These are phyloP conservation scores for Epinotia brunnichana DNA, from an alignment of 2,888 invertebrate genomes.

Conservation along the genomic window DNA sequence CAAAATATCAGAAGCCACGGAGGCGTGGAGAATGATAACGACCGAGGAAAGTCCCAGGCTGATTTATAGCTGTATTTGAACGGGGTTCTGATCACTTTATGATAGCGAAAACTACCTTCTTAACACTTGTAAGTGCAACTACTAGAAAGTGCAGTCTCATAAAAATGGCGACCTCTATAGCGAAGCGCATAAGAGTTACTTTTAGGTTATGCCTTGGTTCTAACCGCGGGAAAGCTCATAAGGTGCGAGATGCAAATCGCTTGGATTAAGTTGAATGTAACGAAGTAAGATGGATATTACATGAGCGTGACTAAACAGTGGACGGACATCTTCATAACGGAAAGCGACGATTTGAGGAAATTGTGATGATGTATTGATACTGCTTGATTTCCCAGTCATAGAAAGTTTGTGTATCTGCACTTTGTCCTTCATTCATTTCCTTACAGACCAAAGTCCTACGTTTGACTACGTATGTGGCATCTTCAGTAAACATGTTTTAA, in stretches of 20 bases:
- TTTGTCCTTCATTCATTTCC: background rate
- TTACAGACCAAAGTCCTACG: background rate
- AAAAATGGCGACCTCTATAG: conserved; percentile 16
- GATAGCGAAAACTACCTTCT: conserved; percentile 73
- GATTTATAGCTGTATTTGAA: conserved; percentile 76
- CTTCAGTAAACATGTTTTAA: background rate
- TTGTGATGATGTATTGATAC: conserved; percentile 39
- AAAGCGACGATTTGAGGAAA: conserved; percentile 36
- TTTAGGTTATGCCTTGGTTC: background rate
- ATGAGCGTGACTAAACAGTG: conserved; percentile 58
- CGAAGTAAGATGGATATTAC: conserved; percentile 57
- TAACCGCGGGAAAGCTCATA: conserved; percentile 71
- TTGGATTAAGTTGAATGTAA: conserved; percentile 66
- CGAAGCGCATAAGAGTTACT: conserved; percentile 4
- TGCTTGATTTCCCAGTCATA: conserved; percentile 7
- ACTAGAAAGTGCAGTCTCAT: conserved; percentile 3
- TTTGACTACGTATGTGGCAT: background rate
- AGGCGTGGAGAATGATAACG: conserved; percentile 75
- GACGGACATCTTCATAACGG: conserved; percentile 39
- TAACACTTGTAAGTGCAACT: conserved; percentile 15
- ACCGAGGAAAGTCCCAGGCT: conserved; percentile 73
- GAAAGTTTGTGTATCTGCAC: conserved; percentile 18
- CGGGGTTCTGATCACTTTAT: conserved; percentile 82
- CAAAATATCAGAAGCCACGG: conserved; percentile 67
- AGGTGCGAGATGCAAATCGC: conserved; percentile 75